These are phyloP conservation scores for Drosophila miranda DNA, from an alignment of 1,140 invertebrate genomes.

Conservation along the genomic window DNA sequence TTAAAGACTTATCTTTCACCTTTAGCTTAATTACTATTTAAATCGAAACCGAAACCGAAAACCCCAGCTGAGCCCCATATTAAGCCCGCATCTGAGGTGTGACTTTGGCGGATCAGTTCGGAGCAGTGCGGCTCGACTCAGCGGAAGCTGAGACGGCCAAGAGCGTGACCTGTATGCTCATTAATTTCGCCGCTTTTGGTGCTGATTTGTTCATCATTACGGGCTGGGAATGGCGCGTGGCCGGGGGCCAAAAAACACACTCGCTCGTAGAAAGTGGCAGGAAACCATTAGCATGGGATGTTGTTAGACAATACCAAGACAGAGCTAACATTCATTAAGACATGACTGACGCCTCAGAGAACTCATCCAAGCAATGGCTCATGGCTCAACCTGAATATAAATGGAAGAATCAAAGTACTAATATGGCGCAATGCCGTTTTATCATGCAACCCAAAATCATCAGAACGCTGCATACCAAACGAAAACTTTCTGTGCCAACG, in stretches of 20 bases:
- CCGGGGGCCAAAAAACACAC: slow-evolving; percentile 10
- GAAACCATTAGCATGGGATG: slow-evolving; percentile 55
- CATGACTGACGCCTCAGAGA: slow-evolving; percentile 1
- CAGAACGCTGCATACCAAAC: slow-evolving; percentile 40
- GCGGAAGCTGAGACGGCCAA: slow-evolving; percentile 58
- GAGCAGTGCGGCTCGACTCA: too few relatives aligned
- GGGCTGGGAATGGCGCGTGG: slow-evolving; percentile 42
- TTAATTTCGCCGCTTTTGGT: slow-evolving; percentile 45
- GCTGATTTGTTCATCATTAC: slow-evolving; percentile 58
- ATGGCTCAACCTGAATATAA: slow-evolving; percentile 60
- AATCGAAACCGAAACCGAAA: slow-evolving; percentile 40
- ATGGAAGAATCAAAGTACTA: slow-evolving; percentile 64
- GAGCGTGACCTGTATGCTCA: slow-evolving; percentile 67
- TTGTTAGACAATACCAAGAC: slow-evolving; percentile 37
- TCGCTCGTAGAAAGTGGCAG: slow-evolving; percentile 48
- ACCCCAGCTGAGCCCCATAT: slow-evolving; percentile 48
- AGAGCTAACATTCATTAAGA: not conserved
- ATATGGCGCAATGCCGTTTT: slow-evolving; percentile 53
- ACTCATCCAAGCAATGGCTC: slow-evolving; percentile 1
- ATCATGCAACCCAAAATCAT: slow-evolving; percentile 32
- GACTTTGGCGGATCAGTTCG: slow-evolving; percentile 38
- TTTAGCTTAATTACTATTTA: slow-evolving; percentile 51
- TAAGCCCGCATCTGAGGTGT: slow-evolving; percentile 53
- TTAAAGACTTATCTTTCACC: slow-evolving; percentile 35
- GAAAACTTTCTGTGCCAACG: slow-evolving; percentile 52